phyloP scores from a whole-genome alignment of 2,113 vertebrate genomes.

The Desmodus rotundus region DNA sequence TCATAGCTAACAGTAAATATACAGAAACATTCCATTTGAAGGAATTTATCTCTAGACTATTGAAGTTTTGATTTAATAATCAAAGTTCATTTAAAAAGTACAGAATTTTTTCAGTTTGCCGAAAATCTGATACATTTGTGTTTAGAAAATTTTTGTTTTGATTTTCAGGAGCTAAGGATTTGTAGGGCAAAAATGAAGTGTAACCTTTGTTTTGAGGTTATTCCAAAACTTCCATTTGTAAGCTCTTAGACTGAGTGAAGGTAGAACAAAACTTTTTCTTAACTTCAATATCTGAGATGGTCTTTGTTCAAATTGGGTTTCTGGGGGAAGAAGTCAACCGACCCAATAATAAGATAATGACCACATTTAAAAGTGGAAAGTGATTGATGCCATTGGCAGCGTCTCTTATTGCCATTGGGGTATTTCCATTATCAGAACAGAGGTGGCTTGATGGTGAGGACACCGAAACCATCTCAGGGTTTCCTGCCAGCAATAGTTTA shows the following conservation, averaged over 20 bases:
- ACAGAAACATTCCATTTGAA: constrained; percentile 54
- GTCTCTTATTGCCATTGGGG: background rate
- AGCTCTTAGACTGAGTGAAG: constrained; percentile 4
- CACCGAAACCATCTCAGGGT: background rate
- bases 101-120: background rate
- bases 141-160: background rate
- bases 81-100: background rate
- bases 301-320: constrained; percentile 35
- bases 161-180: background rate
- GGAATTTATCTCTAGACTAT: background rate
- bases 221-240: constrained; percentile 45
- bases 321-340: background rate
- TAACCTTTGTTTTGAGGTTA: background rate
- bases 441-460: background rate
- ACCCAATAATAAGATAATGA: background rate
- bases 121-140: background rate
- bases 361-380: background rate
- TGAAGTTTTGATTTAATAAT: background rate
- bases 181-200: background rate
- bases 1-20: constrained; percentile 56
- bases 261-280: background rate
- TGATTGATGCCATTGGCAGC: background rate
- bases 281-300: background rate
- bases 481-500: background rate
- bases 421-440: background rate